Evolutionary conservation across 1,140 invertebrate species (phyloP), one percentile per base, ranked within the genome.

Genomic region (Zaprionus ghesquierei): DNA sequence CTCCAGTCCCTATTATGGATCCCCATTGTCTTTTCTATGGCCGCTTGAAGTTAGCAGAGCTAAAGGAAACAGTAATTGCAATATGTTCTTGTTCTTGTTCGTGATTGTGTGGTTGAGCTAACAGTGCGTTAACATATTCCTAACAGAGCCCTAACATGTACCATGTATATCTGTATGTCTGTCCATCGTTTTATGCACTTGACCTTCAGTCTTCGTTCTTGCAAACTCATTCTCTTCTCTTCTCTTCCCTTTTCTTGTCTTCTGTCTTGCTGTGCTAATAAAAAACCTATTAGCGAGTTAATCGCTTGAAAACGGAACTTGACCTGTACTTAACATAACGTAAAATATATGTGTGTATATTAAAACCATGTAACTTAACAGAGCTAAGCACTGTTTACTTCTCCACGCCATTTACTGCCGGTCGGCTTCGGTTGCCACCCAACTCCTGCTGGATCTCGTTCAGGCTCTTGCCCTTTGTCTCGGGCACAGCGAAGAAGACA

Each of bases 391-490:
- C 23, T 61, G 27, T 63, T 62, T 77, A 72, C 69, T 86, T 77
- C 23, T 79, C 22, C 5, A 25, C 27, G 8, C 15, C 61, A 12
- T 70, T 73, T 15, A 41, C 15, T 31, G 54, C 13, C n/a, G 55
- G 27, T 33, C 13, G 0, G 23, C 5, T 54, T 25, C 84, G 64
- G 18, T 91, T 85, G n/a, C 92, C 90, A 20, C 90, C 92, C 13
- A 96, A 90, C 76, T 95, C 92, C 3, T 92, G 81, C 91, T 96
- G 95, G 80, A 98, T 97, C 92, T 98, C 95, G 56, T 98, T 96
- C 4, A 98, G 92, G 38, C 94, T 95, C 91, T 97, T 97, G 9
- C 97, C 97, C 93, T 98, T 98, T 0, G 97, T 98, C 92, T 99
- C 98, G 0, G 97, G 96, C 5, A 98, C 94, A 15, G 96, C 90